These are phyloP conservation scores for Parauchenoglanis ngamensis DNA, from an alignment of 2,797 vertebrate species.

Conservation along the genomic window DNA sequence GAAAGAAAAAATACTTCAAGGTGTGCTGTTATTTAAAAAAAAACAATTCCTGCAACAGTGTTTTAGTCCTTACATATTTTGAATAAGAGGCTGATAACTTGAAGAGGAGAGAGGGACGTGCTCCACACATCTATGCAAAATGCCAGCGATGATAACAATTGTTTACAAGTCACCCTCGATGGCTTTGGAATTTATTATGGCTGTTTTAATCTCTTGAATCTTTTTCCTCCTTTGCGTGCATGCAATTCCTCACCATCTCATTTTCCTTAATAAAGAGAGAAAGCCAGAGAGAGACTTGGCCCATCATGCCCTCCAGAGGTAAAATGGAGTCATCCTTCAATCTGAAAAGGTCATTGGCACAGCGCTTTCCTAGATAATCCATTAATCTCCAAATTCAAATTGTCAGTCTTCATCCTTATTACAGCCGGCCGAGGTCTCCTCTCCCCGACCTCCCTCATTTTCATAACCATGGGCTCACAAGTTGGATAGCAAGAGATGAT, in stretches of 20 bases:
- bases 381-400: slow-evolving; percentile 77
- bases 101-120: background rate
- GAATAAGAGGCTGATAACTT: background rate
- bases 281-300: slow-evolving; percentile 21
- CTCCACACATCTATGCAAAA: background rate
- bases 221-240: slow-evolving; percentile 24
- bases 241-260: slow-evolving; percentile 30
- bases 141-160: background rate
- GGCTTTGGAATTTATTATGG: background rate
- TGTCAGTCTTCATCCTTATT: slow-evolving; percentile 71
- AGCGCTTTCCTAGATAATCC: slow-evolving; percentile 72
- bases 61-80: background rate
- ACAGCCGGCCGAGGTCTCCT: slow-evolving; percentile 54
- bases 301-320: slow-evolving; percentile 53
- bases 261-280: slow-evolving; percentile 30
- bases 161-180: background rate
- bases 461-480: slow-evolving; percentile 51
- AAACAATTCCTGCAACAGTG: too few species aligned
- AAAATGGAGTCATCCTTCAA: slow-evolving; percentile 81
- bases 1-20: background rate
- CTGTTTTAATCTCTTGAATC: slow-evolving; percentile 18
- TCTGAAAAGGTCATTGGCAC: slow-evolving; percentile 83
- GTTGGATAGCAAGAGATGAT: slow-evolving; percentile 28
- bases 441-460: slow-evolving; percentile 54
- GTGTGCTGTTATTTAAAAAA: background rate